phyloP scores from a whole-genome alignment of 2,888 invertebrate species.

The Cerceris rybyensis region DNA sequence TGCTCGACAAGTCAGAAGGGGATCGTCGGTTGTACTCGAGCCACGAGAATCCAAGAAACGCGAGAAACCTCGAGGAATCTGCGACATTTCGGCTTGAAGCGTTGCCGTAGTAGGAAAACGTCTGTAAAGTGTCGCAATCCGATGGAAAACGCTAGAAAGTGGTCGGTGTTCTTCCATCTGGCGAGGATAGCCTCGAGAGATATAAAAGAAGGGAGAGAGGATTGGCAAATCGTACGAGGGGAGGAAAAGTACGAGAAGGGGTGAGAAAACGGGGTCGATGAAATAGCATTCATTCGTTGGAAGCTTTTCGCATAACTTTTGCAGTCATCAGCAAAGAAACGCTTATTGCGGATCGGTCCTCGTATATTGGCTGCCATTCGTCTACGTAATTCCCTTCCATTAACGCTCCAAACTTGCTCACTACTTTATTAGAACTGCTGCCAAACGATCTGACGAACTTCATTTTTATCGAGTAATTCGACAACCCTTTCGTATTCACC shows the following conservation, averaged over 20 bases:
- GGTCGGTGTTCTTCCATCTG: slow-evolving; percentile 46
- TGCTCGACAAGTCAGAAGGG: too few relatives aligned
- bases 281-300: slow-evolving; percentile 62
- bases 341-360: slow-evolving; percentile 47
- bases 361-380: slow-evolving; percentile 53
- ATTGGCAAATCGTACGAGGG: slow-evolving; percentile 43
- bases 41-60: too few relatives aligned
- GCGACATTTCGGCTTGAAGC: slow-evolving; percentile 12
- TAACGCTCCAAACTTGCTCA: slow-evolving; percentile 42
- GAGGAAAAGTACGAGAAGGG: background rate
- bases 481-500: background rate
- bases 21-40: too few relatives aligned
- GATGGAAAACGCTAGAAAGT: slow-evolving; percentile 48
- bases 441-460: background rate
- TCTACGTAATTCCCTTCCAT: slow-evolving; percentile 52
- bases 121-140: slow-evolving; percentile 54
- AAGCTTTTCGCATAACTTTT: slow-evolving; percentile 63
- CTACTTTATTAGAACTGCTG: slow-evolving; percentile 45
- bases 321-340: slow-evolving; percentile 62
- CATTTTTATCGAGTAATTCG: slow-evolving; percentile 11
- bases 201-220: slow-evolving; percentile 30
- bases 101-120: slow-evolving; percentile 36
- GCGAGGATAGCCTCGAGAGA: slow-evolving; percentile 29
- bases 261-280: slow-evolving; percentile 30
- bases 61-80: background rate